Percentiles rank a stretch among this genome's conserved stretches.
phyloP scores from a whole-genome alignment of 30 jellyfish, hydroid and myxozoan species.

The Turritopsis dohrnii region DNA sequence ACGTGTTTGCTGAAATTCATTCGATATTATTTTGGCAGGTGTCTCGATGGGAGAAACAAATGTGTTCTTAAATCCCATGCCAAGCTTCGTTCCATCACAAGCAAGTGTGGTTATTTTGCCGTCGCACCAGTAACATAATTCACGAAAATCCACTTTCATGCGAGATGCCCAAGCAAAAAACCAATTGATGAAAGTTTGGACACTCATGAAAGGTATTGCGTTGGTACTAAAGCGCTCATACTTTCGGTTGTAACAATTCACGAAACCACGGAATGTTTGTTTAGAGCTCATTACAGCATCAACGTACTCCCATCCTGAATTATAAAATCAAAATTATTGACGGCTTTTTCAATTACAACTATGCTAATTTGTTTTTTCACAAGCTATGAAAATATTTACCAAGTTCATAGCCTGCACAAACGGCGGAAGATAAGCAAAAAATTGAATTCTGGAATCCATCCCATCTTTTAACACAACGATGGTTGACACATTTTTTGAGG shows the following conservation, averaged over 20 bases:
- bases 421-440: background rate
- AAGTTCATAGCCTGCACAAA: background rate
- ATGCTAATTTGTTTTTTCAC: background rate
- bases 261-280: constrained; percentile 24
- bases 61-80: constrained; percentile 8
- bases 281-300: constrained; percentile 10
- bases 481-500: background rate
- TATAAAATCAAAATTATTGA: background rate
- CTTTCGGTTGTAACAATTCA: background rate
- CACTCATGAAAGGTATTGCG: constrained; percentile 12
- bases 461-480: background rate
- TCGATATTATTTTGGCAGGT: background rate
- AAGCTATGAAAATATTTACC: background rate
- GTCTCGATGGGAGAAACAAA: constrained; percentile 19
- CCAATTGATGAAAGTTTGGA: constrained; percentile 20
- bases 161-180: constrained; percentile 30
- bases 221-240: background rate
- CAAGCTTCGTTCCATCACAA: constrained; percentile 27
- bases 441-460: background rate
- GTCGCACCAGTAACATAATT: constrained; percentile 6
- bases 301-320: constrained; percentile 21
- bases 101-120: constrained; percentile 5
- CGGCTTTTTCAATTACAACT: background rate
- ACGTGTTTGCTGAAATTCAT: too few relatives aligned
- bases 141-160: constrained; percentile 20